A percentile compares a stretch with the other conserved stretches of the same genome.
Evolutionary conservation across 2,113 vertebrate genomes (phyloP).

Genomic region (Mionectes macconnelli): DNA sequence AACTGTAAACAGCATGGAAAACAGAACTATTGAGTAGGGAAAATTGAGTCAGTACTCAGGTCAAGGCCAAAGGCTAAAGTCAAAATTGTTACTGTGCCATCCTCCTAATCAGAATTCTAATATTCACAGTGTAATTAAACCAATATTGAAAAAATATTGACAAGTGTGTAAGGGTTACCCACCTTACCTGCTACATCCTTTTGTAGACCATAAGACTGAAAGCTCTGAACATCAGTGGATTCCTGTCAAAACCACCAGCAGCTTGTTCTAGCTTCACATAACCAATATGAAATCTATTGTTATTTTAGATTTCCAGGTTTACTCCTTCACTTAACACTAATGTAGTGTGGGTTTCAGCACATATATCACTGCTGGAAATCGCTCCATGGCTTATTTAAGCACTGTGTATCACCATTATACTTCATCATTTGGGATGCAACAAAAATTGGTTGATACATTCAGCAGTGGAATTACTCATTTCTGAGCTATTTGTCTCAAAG

Average conservation of each 20-base stretch:
- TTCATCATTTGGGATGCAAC: conserved; percentile 27
- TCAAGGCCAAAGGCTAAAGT: background rate
- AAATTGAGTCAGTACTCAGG: background rate
- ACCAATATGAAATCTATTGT: background rate
- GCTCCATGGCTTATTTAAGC: background rate
- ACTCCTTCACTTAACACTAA: conserved; percentile 7
- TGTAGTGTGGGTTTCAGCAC: background rate
- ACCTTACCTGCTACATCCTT: background rate
- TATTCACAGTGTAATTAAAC: background rate
- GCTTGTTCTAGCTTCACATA: background rate
- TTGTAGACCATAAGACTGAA: background rate
- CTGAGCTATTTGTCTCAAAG: conserved; percentile 43
- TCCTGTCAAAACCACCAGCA: background rate
- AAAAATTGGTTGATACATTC: background rate
- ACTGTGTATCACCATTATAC: conserved; percentile 13
- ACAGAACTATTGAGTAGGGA: background rate
- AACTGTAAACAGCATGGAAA: background rate
- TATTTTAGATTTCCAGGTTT: conserved; percentile 29
- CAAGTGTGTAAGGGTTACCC: background rate
- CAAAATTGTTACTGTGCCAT: background rate
- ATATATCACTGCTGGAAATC: conserved; percentile 11
- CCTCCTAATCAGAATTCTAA: background rate
- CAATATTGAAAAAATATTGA: background rate
- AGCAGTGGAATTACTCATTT: background rate
- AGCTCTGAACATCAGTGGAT: background rate